Conservation (phyloP, 2,888 invertebrate species). For the Anthrax anthrax region DNA sequence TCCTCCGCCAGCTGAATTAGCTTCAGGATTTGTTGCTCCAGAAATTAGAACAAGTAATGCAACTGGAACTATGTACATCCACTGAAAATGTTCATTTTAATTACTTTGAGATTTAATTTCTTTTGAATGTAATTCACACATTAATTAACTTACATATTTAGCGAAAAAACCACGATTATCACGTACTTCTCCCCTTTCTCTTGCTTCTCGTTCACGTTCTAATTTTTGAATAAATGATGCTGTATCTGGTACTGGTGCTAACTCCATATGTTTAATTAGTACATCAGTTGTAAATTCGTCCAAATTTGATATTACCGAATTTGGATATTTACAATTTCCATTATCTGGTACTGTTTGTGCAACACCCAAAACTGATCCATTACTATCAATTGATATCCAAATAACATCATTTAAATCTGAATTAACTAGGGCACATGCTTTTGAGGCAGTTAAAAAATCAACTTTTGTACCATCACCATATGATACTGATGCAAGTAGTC, state of each 20-base stretch:
- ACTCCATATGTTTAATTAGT: conserved; percentile 62
- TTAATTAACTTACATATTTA: conserved; percentile 84
- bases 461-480: conserved; percentile 51
- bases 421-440: conserved; percentile 64
- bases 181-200: conserved; percentile 77
- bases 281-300: conserved; percentile 61
- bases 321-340: conserved; percentile 9
- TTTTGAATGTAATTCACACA: not conserved
- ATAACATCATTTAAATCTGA: conserved; percentile 64
- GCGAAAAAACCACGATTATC: conserved; percentile 93
- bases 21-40: conserved; percentile 71
- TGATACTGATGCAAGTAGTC: conserved; percentile 52
- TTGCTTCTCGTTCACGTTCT: conserved; percentile 78
- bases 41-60: conserved; percentile 82
- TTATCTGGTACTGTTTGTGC: conserved; percentile 37
- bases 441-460: conserved; percentile 61
- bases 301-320: conserved; percentile 24
- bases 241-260: conserved; percentile 88
- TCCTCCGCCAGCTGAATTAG: conserved; percentile 21
- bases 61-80: conserved; percentile 97
- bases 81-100: conserved; percentile 50
- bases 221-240: conserved; percentile 86
- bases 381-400: conserved; percentile 64
- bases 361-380: conserved; percentile 63
- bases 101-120: conserved; percentile 12